Percentiles rank a stretch among this genome's conserved stretches.
These are phyloP conservation scores for Elysia chlorotica DNA, from an alignment of 1,140 invertebrate genomes.

Conservation along the genomic window DNA sequence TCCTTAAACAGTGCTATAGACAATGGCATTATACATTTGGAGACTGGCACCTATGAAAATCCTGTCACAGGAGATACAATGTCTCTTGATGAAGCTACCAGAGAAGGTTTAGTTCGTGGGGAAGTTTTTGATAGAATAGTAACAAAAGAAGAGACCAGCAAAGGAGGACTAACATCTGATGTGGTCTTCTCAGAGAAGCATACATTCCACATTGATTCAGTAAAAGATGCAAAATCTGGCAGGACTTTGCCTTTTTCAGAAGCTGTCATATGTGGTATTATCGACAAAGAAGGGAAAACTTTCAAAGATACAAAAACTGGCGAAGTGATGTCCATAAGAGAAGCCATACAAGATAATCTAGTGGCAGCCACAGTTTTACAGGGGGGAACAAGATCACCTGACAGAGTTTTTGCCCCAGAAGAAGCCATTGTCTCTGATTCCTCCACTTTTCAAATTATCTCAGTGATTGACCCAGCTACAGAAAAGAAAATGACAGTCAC, in stretches of 20 bases:
- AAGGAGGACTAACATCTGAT: slow-evolving; percentile 43
- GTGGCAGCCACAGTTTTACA: slow-evolving; percentile 40
- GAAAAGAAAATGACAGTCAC: slow-evolving; percentile 80
- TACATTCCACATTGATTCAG: slow-evolving; percentile 57
- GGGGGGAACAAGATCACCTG: slow-evolving; percentile 31
- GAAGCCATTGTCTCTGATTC: slow-evolving; percentile 40
- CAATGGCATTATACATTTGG: slow-evolving; percentile 39
- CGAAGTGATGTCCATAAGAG: slow-evolving; percentile 72
- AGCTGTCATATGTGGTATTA: slow-evolving; percentile 45
- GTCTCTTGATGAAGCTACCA: slow-evolving; percentile 71
- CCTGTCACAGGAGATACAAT: slow-evolving; percentile 73
- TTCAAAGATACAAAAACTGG: slow-evolving; percentile 74
- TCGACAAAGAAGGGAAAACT: slow-evolving; percentile 63
- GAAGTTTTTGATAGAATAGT: slow-evolving; percentile 41
- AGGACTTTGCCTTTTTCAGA: slow-evolving; percentile 43
- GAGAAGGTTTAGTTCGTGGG: slow-evolving; percentile 40
- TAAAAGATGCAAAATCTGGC: slow-evolving; percentile 80
- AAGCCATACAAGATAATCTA: slow-evolving; percentile 64
- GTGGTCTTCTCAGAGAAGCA: slow-evolving; percentile 46
- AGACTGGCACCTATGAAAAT: slow-evolving; percentile 72
- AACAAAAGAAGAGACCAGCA: slow-evolving; percentile 39
- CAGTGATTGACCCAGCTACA: slow-evolving; percentile 49
- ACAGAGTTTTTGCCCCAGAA: slow-evolving; percentile 29
- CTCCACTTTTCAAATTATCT: slow-evolving; percentile 41
- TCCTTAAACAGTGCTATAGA: slow-evolving; percentile 61